Evolutionary conservation across 2,113 vertebrate species (phyloP).

Genomic region (Lagopus muta): DNA sequence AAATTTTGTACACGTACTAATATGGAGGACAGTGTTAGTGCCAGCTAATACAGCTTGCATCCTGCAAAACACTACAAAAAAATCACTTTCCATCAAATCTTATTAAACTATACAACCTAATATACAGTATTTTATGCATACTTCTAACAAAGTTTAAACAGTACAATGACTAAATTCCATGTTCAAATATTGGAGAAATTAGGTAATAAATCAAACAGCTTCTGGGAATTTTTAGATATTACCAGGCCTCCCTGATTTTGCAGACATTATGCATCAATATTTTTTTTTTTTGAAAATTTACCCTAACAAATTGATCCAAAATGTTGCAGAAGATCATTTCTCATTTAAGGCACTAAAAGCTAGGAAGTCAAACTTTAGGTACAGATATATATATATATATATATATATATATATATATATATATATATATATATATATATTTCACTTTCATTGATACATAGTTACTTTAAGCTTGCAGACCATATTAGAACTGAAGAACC

Average conservation of each 20-base stretch:
- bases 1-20: not conserved
- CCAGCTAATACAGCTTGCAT: not conserved
- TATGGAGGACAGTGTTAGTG: not conserved
- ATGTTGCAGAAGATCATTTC: not conserved
- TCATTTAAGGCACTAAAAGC: not conserved
- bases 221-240: not conserved
- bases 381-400: not conserved
- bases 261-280: not conserved
- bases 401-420: not conserved
- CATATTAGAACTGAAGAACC: not conserved
- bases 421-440: not conserved
- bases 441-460: not conserved
- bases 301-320: not conserved
- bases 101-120: not conserved
- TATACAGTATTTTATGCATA: not conserved
- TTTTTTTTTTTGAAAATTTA: slow-evolving; percentile 1
- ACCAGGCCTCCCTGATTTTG: not conserved
- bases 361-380: not conserved
- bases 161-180: not conserved
- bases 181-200: not conserved
- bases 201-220: not conserved
- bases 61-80: not conserved
- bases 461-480: not conserved
- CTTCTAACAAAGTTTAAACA: not conserved
- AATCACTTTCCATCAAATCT: not conserved